Evolutionary conservation across 2,797 vertebrate species (phyloP), one percentile per base, ranked within the genome.

Genomic region (Coregonus ussuriensis): DNA sequence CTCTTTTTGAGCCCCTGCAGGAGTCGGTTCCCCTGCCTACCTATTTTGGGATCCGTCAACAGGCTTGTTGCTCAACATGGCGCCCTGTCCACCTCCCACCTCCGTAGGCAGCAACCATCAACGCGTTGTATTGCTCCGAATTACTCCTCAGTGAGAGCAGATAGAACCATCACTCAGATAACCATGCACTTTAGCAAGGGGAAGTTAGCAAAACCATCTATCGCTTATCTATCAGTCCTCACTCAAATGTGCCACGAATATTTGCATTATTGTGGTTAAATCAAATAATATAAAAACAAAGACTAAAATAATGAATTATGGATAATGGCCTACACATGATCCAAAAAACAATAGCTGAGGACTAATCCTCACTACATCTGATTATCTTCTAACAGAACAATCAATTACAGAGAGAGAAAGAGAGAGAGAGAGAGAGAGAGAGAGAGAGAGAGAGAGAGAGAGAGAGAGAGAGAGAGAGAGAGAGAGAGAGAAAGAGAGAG

Each of bases 81-180:
- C 51, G 74, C 78, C 83, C 84, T 41, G 7, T 47, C 18, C 21
- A 63, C 81, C 78, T 83, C 77, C 81, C 63, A 21, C 41, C 75
- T n/a, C 74, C 77, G 83, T 82, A 31, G 25, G 29, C 6, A 4
- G 51, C 21, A 14, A 29, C 84, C 80, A 77, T 72, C 71, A 2
- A 13, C 80, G 79, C 71, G 71, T 74, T 16, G 13, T 77, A 77
- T 69, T n/a, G 72, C 87, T 87, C 84, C 82, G 80, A 79, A 77
- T 56, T 67, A 76, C 83, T 79, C 84, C 82, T 84, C 77, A 76
- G 65, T 83, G 83, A 72, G 87, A 86, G 84, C 87, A 82, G 77
- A 52, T 88, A 80, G 79, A 83, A 85, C 88, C 84, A 85, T 89
- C 82, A 81, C 88, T 83, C 78, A 77, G 76, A 76, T 81, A 87